A percentile compares a stretch with the other conserved stretches of the same genome.
These are phyloP conservation scores for Tiphia femorata DNA, from an alignment of 2,888 invertebrate genomes.

Conservation along the genomic window DNA sequence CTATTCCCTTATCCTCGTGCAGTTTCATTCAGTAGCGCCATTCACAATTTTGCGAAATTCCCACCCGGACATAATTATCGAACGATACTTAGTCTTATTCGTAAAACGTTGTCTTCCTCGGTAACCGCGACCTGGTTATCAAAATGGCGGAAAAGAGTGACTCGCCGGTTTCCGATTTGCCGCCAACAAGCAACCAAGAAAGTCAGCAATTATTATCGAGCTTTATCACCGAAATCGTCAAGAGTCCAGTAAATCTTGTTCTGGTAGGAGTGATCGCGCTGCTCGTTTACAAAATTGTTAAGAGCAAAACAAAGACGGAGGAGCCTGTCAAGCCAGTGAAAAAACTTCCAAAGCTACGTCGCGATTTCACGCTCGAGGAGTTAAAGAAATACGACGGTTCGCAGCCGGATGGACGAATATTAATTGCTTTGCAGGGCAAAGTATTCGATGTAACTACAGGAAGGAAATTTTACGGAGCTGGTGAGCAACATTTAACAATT, in stretches of 20 bases:
- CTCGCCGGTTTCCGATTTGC: constrained; percentile 49
- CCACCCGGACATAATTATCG: neutral
- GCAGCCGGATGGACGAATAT: constrained; percentile 87
- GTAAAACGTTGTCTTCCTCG: constrained; percentile 14
- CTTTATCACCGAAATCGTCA: constrained; percentile 75
- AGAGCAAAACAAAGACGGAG: constrained; percentile 68
- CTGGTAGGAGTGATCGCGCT: constrained; percentile 79
- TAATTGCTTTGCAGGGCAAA: constrained; percentile 94
- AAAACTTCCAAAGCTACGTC: constrained; percentile 84
- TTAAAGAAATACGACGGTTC: constrained; percentile 88
- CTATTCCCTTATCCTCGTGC: neutral
- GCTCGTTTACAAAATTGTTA: constrained; percentile 82
- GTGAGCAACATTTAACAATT: too few relatives aligned
- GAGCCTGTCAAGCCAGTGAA: constrained; percentile 70
- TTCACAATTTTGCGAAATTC: neutral
- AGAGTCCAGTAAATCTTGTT: constrained; percentile 79
- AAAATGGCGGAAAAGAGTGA: constrained; percentile 62
- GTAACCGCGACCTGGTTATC: constrained; percentile 37
- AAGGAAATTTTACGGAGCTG: constrained; percentile 93
- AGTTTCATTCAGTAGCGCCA: constrained; percentile 8
- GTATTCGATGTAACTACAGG: constrained; percentile 96
- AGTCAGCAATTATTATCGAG: constrained; percentile 55
- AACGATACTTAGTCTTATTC: neutral
- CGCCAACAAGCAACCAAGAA: constrained; percentile 37
- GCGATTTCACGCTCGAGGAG: constrained; percentile 92